A percentile compares a stretch with the other conserved stretches of the same genome.
Evolutionary conservation across 2,797 vertebrate species (phyloP).

Genomic region (Crossoptilon crossoptilon): DNA sequence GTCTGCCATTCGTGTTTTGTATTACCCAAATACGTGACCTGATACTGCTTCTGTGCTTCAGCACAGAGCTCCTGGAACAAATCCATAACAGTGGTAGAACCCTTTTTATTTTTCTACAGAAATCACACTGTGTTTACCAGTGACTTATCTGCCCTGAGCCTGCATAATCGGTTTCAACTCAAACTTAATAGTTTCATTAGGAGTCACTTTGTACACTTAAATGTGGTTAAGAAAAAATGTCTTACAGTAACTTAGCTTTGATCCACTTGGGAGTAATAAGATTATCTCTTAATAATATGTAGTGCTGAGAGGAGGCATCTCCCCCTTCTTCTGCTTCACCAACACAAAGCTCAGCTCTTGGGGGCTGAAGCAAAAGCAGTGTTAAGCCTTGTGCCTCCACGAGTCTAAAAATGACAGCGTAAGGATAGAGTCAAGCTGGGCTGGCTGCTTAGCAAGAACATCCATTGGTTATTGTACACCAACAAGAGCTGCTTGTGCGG

Average conservation of each 20-base stretch:
- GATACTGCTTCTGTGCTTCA: background rate
- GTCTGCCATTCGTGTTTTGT: slow-evolving; percentile 26
- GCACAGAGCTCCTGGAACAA: slow-evolving; percentile 40
- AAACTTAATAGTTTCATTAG: slow-evolving; percentile 18
- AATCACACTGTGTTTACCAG: background rate
- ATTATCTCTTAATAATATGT: background rate
- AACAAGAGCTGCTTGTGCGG: background rate
- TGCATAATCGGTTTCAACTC: slow-evolving; percentile 3
- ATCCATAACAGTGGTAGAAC: slow-evolving; percentile 47
- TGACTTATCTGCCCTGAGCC: background rate
- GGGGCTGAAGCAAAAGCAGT: background rate
- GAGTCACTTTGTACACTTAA: slow-evolving; percentile 37
- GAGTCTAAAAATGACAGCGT: background rate
- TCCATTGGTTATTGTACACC: background rate
- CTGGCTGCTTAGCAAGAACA: background rate
- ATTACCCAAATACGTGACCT: background rate
- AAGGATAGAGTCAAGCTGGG: background rate
- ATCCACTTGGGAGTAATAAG: background rate
- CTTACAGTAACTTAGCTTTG: background rate
- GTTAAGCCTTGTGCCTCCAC: background rate
- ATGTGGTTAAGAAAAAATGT: background rate
- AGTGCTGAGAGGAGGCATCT: background rate
- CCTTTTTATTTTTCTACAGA: slow-evolving; percentile 2
- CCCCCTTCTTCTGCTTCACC: background rate
- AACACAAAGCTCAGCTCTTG: background rate